Evolutionary conservation across 2,888 invertebrate species (phyloP).

Genomic region (Lordiphosa andalusiaca): DNA sequence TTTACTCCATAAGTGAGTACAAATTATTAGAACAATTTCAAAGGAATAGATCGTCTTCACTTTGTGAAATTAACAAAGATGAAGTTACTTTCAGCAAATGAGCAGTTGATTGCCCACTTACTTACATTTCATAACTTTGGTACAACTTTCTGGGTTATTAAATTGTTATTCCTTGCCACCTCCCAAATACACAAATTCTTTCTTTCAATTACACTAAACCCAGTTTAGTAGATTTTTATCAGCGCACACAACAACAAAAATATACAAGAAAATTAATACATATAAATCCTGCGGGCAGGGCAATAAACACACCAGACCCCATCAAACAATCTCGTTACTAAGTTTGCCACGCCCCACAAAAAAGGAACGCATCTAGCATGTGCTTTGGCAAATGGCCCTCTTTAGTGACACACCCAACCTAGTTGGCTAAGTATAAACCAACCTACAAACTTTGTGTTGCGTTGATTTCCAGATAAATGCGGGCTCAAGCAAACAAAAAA

Average conservation of each 20-base stretch:
- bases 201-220: slow-evolving; percentile 50
- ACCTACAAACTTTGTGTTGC: slow-evolving; percentile 30
- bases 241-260: slow-evolving; percentile 9
- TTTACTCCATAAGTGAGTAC: too few species aligned
- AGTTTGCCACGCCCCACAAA: slow-evolving; percentile 29
- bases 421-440: slow-evolving; percentile 17
- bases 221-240: slow-evolving; percentile 56
- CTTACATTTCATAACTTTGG: too few species aligned
- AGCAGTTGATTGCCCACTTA: too few species aligned
- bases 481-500: slow-evolving; percentile 25
- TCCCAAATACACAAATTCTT: slow-evolving; percentile 10
- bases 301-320: slow-evolving; percentile 37
- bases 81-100: too few species aligned
- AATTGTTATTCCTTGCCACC: slow-evolving; percentile 1
- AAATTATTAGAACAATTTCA: too few species aligned
- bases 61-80: too few species aligned
- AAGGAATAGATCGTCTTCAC: too few species aligned
- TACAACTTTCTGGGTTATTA: too few species aligned
- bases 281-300: slow-evolving; percentile 28
- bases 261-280: slow-evolving; percentile 13
- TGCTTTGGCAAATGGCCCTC: slow-evolving; percentile 37
- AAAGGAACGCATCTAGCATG: slow-evolving; percentile 43
- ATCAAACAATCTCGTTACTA: slow-evolving; percentile 21
- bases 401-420: slow-evolving; percentile 35
- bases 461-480: slow-evolving; percentile 35